Percentiles rank a stretch among this genome's conserved stretches.
phyloP scores from a whole-genome alignment of 2,888 invertebrate genomes.

The Erebia palarica region DNA sequence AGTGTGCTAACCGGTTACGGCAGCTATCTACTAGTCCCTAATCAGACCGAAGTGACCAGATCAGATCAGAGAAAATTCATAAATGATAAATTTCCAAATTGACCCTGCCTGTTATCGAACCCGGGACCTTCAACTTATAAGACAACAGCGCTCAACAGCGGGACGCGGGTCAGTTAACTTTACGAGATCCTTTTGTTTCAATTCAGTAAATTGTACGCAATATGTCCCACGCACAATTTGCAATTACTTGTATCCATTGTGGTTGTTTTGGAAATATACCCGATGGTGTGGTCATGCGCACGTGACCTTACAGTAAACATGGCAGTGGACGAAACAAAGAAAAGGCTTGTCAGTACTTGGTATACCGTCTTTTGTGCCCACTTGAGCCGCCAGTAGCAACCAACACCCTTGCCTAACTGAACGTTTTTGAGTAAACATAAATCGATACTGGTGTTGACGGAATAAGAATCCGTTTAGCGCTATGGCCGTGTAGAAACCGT shows the following conservation, averaged over 20 bases:
- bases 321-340: constrained; percentile 54
- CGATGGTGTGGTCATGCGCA: constrained; percentile 66
- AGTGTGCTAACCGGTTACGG: too few relatives aligned
- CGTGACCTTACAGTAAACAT: constrained; percentile 76
- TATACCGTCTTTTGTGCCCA: background rate
- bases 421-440: background rate
- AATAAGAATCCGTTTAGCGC: too few relatives aligned
- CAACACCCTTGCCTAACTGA: background rate
- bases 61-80: too few relatives aligned
- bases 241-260: constrained; percentile 22
- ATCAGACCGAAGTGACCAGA: too few relatives aligned
- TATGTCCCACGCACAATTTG: constrained; percentile 19
- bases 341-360: constrained; percentile 54
- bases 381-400: background rate
- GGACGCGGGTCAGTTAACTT: background rate
- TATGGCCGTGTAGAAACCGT: too few relatives aligned
- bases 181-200: background rate
- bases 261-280: constrained; percentile 70
- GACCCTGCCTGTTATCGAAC: too few relatives aligned
- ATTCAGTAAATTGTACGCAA: background rate
- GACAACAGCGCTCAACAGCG: too few relatives aligned
- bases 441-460: background rate
- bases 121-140: too few relatives aligned
- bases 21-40: too few relatives aligned
- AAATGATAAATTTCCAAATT: too few relatives aligned